Base-by-base conservation (phyloP, 2,888 invertebrate species). In the Apamea monoglypha region DNA sequence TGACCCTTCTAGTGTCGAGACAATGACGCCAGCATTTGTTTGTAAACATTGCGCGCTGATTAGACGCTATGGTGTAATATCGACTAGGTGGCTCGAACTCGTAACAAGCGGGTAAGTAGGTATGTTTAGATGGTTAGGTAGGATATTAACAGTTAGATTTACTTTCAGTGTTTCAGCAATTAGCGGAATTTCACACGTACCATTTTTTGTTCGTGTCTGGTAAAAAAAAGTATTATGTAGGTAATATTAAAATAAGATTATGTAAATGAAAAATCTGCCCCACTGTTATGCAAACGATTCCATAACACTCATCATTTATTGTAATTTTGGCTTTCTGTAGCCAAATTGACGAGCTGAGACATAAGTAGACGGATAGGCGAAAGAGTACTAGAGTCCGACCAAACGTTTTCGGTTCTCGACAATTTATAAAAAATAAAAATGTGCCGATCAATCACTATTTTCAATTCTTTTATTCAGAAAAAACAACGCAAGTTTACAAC, bases 11-110 rank as follows among this genome's bases (percentile, higher is more conserved):
- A 21, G 4, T n/a, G 32, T 1, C 32, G 56, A 74, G 61, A 6
- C n/a, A 5, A 18, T 64, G 53, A 78, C 59, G 67, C 4, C 5
- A 64, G 64, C 56, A 56, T 66, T 66, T 86, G 85, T 88, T 88
- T 74, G 85, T 85, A 86, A 88, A 86, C 77, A 86, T 68, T 61
- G 66, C 66, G 1, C 16, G 1, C 21, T 64, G 59, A 21, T 32
- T 32, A 40, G 29, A 53, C 32, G 21, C 25, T 18, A n/a, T 70
- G 70, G 50, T 70, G 70, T 78, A 66, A 77, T 70, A 53, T 36
- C 32, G 8, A 56, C 32, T 6, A 5, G 10, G 44, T 36, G 0
- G 1, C 44, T n/a, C 32, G 40, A 44, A 44, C 53, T 59, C 44
- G 10, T 18, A 14, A 59, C 8, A 44, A 18, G 12, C 25, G 40